Conservation (phyloP, 2,797 vertebrate species). For the Euphonia xanthogaster region DNA sequence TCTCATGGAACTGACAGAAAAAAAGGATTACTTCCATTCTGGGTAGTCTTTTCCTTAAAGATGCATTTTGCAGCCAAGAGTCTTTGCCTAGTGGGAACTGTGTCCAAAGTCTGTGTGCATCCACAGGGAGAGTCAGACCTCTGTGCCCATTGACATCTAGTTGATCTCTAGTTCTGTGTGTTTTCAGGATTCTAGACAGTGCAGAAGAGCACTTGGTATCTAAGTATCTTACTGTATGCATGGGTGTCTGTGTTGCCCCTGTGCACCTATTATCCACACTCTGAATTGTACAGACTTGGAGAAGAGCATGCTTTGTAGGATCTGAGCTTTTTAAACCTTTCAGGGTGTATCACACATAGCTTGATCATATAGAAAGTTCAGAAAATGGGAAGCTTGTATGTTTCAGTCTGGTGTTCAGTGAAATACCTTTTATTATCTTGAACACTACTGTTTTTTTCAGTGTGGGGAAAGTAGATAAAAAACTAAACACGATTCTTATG, state of each 20-base stretch:
- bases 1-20: neutral
- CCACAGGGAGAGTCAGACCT: neutral
- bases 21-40: neutral
- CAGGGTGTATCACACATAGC: neutral
- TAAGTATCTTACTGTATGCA: neutral
- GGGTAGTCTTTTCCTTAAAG: neutral
- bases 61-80: neutral
- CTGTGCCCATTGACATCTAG: neutral
- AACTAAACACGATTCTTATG: neutral
- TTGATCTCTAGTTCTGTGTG: neutral
- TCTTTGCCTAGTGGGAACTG: neutral
- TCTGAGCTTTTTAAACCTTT: neutral
- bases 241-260: neutral
- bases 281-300: neutral
- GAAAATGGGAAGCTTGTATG: neutral
- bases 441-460: neutral
- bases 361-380: neutral
- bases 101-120: neutral
- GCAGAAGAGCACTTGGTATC: neutral
- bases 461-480: neutral
- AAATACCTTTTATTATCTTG: neutral
- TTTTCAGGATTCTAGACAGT: neutral
- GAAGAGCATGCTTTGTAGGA: neutral
- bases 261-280: neutral
- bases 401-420: neutral